Evolutionary conservation across 2,888 invertebrate species (phyloP).

Genomic region (Mactromeris polynyma): DNA sequence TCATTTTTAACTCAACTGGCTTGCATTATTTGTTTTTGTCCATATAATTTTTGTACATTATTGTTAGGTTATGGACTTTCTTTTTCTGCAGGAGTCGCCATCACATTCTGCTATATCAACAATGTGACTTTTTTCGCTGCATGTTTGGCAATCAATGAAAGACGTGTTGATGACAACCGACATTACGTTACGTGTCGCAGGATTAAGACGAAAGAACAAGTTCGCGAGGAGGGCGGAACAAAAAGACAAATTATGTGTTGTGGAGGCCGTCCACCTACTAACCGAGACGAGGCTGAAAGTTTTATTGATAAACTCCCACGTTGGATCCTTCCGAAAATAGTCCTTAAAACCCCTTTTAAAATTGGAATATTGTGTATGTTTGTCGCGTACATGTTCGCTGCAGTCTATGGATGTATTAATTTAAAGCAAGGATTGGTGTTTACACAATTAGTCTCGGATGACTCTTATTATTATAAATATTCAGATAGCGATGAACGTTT

Average conservation of each 20-base stretch:
- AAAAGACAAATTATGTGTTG: conserved; percentile 45
- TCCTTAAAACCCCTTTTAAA: conserved; percentile 65
- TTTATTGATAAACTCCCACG: conserved; percentile 72
- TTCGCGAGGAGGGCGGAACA: conserved; percentile 21
- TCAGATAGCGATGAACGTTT: conserved; percentile 39
- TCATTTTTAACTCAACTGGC: too few relatives aligned
- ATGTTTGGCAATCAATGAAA: conserved; percentile 65
- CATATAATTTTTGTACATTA: too few relatives aligned
- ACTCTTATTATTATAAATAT: conserved; percentile 66
- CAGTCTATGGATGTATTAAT: conserved; percentile 58
- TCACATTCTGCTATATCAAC: conserved; percentile 72
- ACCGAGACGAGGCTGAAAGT: conserved; percentile 68
- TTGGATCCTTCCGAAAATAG: conserved; percentile 68
- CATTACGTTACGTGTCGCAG: conserved; percentile 51
- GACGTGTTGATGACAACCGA: conserved; percentile 87
- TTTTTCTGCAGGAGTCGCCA: conserved; percentile 57
- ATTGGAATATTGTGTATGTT: conserved; percentile 68
- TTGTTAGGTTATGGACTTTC: neutral
- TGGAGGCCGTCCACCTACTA: conserved; percentile 44
- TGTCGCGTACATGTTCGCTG: conserved; percentile 67
- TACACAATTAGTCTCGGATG: conserved; percentile 53
- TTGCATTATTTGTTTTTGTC: too few relatives aligned
- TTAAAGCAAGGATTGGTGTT: conserved; percentile 63
- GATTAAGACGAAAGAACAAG: conserved; percentile 38
- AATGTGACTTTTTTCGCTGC: conserved; percentile 71